phyloP scores from a whole-genome alignment of 2,797 vertebrate genomes.

The Melanotaenia pygmaea region DNA sequence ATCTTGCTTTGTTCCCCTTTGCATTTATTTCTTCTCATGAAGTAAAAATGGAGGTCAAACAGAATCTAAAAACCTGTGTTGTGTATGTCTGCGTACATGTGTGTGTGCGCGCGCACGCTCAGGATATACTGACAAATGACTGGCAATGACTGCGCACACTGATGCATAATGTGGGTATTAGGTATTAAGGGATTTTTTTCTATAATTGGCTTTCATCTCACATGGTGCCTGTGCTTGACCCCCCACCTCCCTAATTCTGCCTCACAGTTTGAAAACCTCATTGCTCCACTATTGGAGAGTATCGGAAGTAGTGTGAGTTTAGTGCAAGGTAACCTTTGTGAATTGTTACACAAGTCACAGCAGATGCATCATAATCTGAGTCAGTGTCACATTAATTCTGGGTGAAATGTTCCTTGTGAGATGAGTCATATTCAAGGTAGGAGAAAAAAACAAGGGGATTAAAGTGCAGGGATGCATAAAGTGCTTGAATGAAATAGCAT shows the following conservation, averaged over 20 bases:
- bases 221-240: conserved; percentile 4
- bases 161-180: neutral
- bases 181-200: neutral
- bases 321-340: conserved; percentile 16
- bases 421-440: conserved; percentile 57
- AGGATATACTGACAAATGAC: neutral
- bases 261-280: conserved; percentile 13
- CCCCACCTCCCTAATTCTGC: conserved; percentile 5
- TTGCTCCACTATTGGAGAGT: conserved; percentile 6
- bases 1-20: neutral
- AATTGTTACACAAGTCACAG: conserved; percentile 32
- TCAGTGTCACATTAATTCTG: conserved; percentile 45
- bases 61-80: neutral
- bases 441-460: conserved; percentile 27
- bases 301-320: neutral
- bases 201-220: conserved; percentile 26
- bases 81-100: neutral
- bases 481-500: conserved; percentile 31
- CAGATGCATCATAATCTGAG: conserved; percentile 37
- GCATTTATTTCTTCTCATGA: neutral
- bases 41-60: neutral
- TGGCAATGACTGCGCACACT: neutral
- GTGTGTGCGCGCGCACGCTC: neutral
- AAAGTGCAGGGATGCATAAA: conserved; percentile 3
- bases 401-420: conserved; percentile 40